A percentile compares a stretch with the other conserved stretches of the same genome.
These are phyloP conservation scores for Euproctis similis DNA, from an alignment of 2,888 invertebrate species.

Conservation along the genomic window DNA sequence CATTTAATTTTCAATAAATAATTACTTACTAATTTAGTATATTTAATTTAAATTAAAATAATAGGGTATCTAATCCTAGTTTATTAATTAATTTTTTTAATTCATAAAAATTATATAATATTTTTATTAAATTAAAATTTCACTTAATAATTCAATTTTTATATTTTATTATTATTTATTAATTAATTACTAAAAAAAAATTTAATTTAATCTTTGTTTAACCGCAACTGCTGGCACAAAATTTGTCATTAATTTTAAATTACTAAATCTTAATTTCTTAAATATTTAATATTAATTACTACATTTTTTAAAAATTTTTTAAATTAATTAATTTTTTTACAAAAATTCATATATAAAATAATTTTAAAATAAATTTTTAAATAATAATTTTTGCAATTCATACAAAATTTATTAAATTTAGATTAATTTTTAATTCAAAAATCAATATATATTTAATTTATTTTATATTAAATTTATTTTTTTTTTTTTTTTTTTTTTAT, in stretches of 20 bases:
- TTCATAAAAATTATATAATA: slow-evolving; percentile 40
- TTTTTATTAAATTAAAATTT: slow-evolving; percentile 74
- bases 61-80: slow-evolving; percentile 84
- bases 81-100: slow-evolving; percentile 64
- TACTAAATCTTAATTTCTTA: slow-evolving; percentile 78
- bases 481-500: no score
- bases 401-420: slow-evolving; percentile 2
- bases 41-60: slow-evolving; percentile 71
- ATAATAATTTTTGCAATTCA: slow-evolving; percentile 64
- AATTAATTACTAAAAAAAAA: slow-evolving; percentile 64
- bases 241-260: slow-evolving; percentile 76
- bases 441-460: no score
- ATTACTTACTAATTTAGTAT: slow-evolving; percentile 75
- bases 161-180: slow-evolving; percentile 33
- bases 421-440: no score
- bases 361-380: slow-evolving; percentile 63
- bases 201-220: slow-evolving; percentile 77
- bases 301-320: slow-evolving; percentile 42
- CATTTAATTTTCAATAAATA: slow-evolving; percentile 79
- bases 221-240: slow-evolving; percentile 84
- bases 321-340: slow-evolving; percentile 52
- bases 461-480: no score
- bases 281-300: slow-evolving; percentile 74
- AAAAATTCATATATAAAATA: slow-evolving; percentile 76
- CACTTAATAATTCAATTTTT: slow-evolving; percentile 70